Evolutionary conservation across 2,888 invertebrate species (phyloP), one percentile per base, ranked within the genome.

Genomic region (Netelia inedita): DNA sequence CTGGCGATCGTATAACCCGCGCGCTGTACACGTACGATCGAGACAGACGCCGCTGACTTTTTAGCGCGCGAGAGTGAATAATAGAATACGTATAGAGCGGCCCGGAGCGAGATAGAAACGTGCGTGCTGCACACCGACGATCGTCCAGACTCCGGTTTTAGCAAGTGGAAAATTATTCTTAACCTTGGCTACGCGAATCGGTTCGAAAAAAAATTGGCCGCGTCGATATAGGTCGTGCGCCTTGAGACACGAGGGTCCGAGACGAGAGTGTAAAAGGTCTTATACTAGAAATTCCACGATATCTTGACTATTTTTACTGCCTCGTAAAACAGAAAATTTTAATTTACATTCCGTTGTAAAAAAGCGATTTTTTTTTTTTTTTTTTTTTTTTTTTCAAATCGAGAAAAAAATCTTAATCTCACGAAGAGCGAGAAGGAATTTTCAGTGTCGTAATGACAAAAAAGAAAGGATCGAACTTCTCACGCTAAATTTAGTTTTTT

Each of bases 81-180:
- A 28, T 28, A 28, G 28, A 28, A 43, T 14, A 55, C 19, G 50
- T 21, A 21, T 50, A 61, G 19, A 46, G 19, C 28, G 28, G 5
- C 28, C 5, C 28, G 28, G 28, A 50, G 19, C 21, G 41, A 66
- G 63, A 57, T 73, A 65, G 69, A 23, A 57, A 2, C 65, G 28
- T 35, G 68, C 43, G 61, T 28, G 0, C 28, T 28, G 28, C 28
- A 28, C 5, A 28, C 28, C 28, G 28, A 5, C 28, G 1, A 28
- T 2, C 28, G 23, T 23, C 23, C 21, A n/a, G 14, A 61, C 57
- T 23, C 46, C 55, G 46, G 35, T 61, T 28, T 66, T 55, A 55
- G 63, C 79, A 79, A 74, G 69, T 83, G 74, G 79, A 83, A 79
- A 83, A 83, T 79, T 75, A 83, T 83, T 71, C 57, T 63, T 53